Conservation (phyloP, 2,888 invertebrate species). For the Koerneria pararmatus region DNA sequence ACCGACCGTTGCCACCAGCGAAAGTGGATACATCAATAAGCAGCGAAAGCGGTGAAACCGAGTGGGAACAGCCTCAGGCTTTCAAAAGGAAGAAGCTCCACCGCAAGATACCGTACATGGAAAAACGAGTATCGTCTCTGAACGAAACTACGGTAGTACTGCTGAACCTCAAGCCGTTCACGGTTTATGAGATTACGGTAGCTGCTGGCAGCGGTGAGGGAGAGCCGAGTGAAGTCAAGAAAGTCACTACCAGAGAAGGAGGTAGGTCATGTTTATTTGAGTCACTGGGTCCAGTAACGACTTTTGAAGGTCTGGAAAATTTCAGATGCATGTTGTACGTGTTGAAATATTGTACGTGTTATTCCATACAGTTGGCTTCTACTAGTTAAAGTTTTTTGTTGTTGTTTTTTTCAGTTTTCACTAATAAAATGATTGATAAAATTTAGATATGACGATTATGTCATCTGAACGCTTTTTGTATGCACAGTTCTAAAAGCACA, state of each 20-base stretch:
- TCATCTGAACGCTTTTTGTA: too few relatives aligned
- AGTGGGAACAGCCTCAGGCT: background rate
- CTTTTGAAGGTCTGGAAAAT: background rate
- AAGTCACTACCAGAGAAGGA: constrained; percentile 92
- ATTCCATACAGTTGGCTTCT: background rate
- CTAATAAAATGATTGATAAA: too few relatives aligned
- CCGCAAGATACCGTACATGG: constrained; percentile 11
- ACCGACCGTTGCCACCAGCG: constrained; percentile 18
- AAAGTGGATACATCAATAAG: too few relatives aligned
- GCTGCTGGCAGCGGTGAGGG: constrained; percentile 84
- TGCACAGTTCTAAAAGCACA: too few relatives aligned
- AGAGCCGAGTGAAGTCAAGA: constrained; percentile 83
- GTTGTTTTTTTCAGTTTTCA: too few relatives aligned
- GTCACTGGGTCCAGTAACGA: constrained; percentile 27
- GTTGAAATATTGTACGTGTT: background rate
- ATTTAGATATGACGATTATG: too few relatives aligned
- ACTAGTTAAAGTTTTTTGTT: too few relatives aligned
- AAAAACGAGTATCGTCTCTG: constrained; percentile 20
- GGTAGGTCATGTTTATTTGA: constrained; percentile 72
- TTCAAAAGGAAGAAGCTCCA: constrained; percentile 22
- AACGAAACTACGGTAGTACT: constrained; percentile 29
- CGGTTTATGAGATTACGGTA: constrained; percentile 92
- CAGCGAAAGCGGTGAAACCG: too few relatives aligned
- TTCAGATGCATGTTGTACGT: background rate
- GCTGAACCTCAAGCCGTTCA: constrained; percentile 60